These are phyloP conservation scores for Machimus atricapillus DNA, from an alignment of 2,888 invertebrate genomes.

Conservation along the genomic window DNA sequence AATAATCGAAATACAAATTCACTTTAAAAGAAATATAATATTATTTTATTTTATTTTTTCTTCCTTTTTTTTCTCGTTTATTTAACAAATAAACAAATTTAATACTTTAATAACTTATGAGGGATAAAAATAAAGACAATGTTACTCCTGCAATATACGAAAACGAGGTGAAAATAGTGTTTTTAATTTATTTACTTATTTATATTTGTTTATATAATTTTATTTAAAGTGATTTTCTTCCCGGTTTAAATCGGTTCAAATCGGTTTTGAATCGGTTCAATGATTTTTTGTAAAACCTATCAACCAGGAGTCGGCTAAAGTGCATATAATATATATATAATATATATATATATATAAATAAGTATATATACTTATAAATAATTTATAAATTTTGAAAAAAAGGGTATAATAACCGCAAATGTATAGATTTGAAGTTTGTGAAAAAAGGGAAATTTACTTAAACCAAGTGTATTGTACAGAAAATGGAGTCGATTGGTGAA, in stretches of 20 bases:
- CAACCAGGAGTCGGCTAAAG: background rate
- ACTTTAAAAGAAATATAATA: too few relatives aligned
- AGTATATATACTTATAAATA: background rate
- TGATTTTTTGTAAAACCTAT: background rate
- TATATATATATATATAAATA: background rate
- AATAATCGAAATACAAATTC: too few relatives aligned
- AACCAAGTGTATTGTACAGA: background rate
- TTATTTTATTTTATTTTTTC: background rate
- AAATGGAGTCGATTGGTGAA: conserved; percentile 68
- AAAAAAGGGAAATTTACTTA: background rate
- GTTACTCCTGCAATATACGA: background rate
- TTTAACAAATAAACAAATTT: background rate
- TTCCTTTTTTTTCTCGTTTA: background rate
- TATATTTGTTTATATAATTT: background rate
- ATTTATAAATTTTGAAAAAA: background rate
- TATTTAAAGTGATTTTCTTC: background rate
- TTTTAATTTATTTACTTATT: background rate
- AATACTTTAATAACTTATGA: background rate
- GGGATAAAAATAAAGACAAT: background rate
- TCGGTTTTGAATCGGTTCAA: background rate
- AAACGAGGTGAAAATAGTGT: conserved; percentile 7
- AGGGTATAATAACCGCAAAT: background rate
- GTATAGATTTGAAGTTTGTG: background rate
- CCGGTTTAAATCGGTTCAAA: background rate
- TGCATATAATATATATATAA: background rate